Evolutionary conservation across 2,888 invertebrate species (phyloP).

Genomic region (Fragum whitleyi): DNA sequence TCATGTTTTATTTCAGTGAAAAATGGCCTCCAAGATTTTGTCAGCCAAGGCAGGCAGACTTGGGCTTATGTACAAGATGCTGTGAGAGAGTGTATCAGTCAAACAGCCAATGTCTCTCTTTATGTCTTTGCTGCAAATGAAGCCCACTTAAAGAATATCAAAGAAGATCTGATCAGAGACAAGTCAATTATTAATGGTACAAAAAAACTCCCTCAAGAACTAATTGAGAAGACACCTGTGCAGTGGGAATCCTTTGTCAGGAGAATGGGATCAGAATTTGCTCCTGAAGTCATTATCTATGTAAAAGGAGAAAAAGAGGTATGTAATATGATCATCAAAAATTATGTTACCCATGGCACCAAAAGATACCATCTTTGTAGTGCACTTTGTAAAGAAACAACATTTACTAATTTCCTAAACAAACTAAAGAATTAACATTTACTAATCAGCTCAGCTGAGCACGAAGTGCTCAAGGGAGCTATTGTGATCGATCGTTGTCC

Average conservation of each 20-base stretch:
- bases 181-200: neutral
- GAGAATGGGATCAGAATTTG: neutral
- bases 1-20: neutral
- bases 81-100: neutral
- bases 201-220: neutral
- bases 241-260: neutral
- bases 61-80: neutral
- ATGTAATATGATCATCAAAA: too few relatives aligned
- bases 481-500: too few relatives aligned
- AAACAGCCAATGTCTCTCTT: neutral
- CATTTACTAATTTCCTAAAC: too few relatives aligned
- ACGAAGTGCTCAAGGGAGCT: too few relatives aligned
- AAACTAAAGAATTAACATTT: too few relatives aligned
- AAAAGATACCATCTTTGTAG: too few relatives aligned
- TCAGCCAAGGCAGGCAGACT: neutral
- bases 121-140: neutral
- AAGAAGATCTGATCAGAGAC: neutral
- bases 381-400: too few relatives aligned
- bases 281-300: neutral
- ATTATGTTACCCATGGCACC: too few relatives aligned
- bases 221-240: neutral
- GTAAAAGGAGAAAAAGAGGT: neutral
- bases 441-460: too few relatives aligned
- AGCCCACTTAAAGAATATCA: neutral
- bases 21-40: neutral